Percentiles rank a stretch among this genome's conserved stretches.
phyloP scores from a whole-genome alignment of 1,140 invertebrate genomes.

The Eulimnadia texana region DNA sequence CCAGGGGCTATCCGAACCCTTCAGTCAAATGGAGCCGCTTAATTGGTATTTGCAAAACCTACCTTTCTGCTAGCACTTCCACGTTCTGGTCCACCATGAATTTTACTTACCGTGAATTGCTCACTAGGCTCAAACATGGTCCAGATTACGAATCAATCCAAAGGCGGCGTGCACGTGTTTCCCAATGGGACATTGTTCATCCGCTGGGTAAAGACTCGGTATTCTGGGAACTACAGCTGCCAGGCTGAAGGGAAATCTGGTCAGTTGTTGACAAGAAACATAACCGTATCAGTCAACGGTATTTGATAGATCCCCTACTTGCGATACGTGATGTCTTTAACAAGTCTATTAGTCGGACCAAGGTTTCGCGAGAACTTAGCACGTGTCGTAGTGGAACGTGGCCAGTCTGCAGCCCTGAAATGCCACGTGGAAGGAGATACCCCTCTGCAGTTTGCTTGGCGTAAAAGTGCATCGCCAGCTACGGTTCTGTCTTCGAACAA shows the following conservation, averaged over 20 bases:
- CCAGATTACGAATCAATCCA: neutral
- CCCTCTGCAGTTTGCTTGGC: conserved; percentile 6
- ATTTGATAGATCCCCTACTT: conserved; percentile 19
- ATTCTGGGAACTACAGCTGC: conserved; percentile 80
- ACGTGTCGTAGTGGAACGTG: neutral
- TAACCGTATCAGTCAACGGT: conserved; percentile 75
- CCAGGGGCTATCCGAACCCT: conserved; percentile 10
- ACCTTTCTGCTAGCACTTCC: too few relatives aligned
- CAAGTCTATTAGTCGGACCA: neutral
- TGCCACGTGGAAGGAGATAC: conserved; percentile 3
- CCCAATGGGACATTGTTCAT: conserved; percentile 26
- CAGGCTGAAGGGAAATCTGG: conserved; percentile 83
- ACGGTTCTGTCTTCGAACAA: neutral
- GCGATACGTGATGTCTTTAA: neutral
- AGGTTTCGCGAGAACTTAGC: conserved; percentile 1
- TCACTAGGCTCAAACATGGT: neutral
- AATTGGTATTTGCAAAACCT: conserved; percentile 1
- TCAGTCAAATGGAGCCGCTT: conserved; percentile 1
- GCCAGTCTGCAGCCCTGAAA: neutral
- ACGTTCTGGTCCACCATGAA: too few relatives aligned
- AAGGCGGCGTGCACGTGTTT: neutral
- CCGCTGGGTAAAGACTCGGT: conserved; percentile 52
- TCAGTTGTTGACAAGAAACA: conserved; percentile 69
- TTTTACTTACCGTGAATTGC: too few relatives aligned
- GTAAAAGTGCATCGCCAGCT: conserved; percentile 2